Base-by-base conservation (phyloP, 23 tunicate genomes). In the Diplosoma virens region DNA sequence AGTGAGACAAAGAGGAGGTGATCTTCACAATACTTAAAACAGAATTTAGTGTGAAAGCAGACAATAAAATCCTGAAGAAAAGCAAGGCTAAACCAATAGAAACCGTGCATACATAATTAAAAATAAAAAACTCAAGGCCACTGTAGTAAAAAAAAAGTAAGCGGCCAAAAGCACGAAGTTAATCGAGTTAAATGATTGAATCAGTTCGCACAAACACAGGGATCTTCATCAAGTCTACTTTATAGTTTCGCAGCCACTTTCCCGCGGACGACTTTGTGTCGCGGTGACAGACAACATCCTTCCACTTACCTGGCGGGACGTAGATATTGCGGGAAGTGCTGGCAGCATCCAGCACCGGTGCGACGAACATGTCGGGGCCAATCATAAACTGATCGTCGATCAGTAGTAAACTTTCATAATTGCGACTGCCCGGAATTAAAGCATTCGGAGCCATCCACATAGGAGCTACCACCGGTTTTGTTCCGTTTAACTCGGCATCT, bases 341-440 rank as follows among this genome's bases (percentile, higher is more conserved):
- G 20, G 52, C 84, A 33, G 71, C 47, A 16, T 79, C 79, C 1
- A 86, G 45, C 30, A 86, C 50, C 6, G 92, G 92, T 11, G 92
- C 92, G 1, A 86, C 82, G 33, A 79, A 79, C 70, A 79, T 23
- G 50, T 86, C 64, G 14, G 32, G 33, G 4, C 92, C 92, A 70
- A 86, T 73, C 92, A 86, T 86, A 41, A 86, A 86, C 66, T 86
- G 92, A 48, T 86, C 84, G 5, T 86, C 74, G 25, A 86, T 70
- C 21, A 58, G 32, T 4, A 53, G 55, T 22, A 86, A 33, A 24
- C 63, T 34, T 28, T 37, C 50, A 27, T 34, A 48, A 59, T 58
- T 67, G 0, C 35, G 1, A 25, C 26, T 24, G 7, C 41, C 32
- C 9, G 72, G 20, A 7, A 24, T 11, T 11, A 73, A 66, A 28